Conservation (phyloP, 2,113 vertebrate species). For the Reinhardtius hippoglossoides region DNA sequence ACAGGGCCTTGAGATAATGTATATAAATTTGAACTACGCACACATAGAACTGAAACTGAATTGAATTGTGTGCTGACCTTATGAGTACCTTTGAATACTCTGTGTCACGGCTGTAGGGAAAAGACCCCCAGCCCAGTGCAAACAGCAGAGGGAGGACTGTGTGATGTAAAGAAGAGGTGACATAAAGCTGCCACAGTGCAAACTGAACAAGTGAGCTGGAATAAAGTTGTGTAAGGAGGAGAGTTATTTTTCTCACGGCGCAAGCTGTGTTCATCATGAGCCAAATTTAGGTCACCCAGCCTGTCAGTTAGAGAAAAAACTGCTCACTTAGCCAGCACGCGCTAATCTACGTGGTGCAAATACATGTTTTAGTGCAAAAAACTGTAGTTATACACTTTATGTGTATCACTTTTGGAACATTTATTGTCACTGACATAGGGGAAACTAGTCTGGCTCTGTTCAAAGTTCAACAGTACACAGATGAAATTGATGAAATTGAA, state of each 20-base stretch:
- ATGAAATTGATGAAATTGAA: too few relatives aligned
- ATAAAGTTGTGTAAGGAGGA: conserved; percentile 50
- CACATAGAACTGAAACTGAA: background rate
- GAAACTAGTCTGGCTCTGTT: too few relatives aligned
- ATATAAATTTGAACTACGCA: background rate
- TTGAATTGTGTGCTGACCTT: conserved; percentile 18
- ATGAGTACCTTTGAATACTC: conserved; percentile 12
- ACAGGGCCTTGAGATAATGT: background rate
- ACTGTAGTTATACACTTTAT: background rate
- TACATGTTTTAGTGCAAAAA: conserved; percentile 11
- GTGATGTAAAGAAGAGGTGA: conserved; percentile 52
- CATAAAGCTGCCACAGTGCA: conserved; percentile 59
- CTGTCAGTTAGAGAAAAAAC: conserved; percentile 33
- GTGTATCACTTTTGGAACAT: background rate
- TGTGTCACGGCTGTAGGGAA: conserved; percentile 36
- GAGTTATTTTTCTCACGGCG: conserved; percentile 55
- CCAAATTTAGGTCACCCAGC: conserved; percentile 49
- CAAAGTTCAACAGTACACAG: too few relatives aligned
- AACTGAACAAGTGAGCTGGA: conserved; percentile 58
- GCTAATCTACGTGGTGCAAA: conserved; percentile 22
- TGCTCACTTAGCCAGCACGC: conserved; percentile 2
- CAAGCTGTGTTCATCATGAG: conserved; percentile 39
- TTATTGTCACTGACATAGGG: too few relatives aligned
- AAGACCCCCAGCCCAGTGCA: conserved; percentile 17
- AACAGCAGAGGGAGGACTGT: conserved; percentile 29